Conservation (phyloP, 1,140 invertebrate species). For the Coenobita brevimanus region DNA sequence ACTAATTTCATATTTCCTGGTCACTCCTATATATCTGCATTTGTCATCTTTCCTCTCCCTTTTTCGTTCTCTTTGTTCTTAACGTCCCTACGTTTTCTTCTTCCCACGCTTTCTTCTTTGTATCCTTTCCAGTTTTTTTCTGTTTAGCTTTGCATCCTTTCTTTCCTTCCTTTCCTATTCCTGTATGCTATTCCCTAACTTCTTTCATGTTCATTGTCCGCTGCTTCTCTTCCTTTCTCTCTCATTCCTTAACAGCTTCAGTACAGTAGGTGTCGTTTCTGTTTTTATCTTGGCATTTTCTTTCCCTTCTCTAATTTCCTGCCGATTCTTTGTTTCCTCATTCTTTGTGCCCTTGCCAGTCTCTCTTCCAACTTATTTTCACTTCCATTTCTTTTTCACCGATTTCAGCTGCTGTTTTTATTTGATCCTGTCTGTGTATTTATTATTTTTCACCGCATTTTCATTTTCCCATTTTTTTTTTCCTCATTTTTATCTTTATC, state of each 20-base stretch:
- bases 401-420: neutral
- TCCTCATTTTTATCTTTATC: neutral
- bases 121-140: too few relatives aligned
- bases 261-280: too few relatives aligned
- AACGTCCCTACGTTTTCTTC: too few relatives aligned
- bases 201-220: too few relatives aligned
- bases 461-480: neutral
- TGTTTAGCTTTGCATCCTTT: too few relatives aligned
- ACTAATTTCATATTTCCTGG: neutral
- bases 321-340: neutral
- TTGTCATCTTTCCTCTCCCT: neutral
- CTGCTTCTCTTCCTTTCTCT: too few relatives aligned
- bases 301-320: too few relatives aligned
- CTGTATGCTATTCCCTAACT: too few relatives aligned
- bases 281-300: too few relatives aligned
- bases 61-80: neutral
- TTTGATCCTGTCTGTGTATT: neutral
- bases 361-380: neutral
- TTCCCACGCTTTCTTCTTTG: too few relatives aligned
- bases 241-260: too few relatives aligned
- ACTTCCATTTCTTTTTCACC: neutral
- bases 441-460: neutral
- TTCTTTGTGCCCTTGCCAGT: neutral
- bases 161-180: too few relatives aligned
- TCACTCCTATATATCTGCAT: neutral